These are phyloP conservation scores for Drosophila orena DNA, from an alignment of 1,140 invertebrate species.

Conservation along the genomic window DNA sequence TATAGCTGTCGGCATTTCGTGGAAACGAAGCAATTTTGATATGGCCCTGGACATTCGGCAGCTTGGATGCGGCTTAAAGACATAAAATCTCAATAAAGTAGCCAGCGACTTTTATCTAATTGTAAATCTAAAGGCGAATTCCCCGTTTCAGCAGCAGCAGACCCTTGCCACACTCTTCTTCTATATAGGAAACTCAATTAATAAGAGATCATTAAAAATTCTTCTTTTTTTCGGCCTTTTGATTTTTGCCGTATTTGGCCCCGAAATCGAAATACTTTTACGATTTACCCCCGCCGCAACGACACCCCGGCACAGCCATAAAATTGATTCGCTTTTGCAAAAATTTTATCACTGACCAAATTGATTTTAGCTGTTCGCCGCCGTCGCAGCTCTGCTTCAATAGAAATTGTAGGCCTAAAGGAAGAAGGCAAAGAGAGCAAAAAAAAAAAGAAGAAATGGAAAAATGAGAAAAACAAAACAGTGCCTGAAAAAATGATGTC, in stretches of 20 bases:
- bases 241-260: conserved; percentile 70
- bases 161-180: conserved; percentile 68
- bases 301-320: conserved; percentile 43
- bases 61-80: conserved; percentile 61
- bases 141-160: conserved; percentile 22
- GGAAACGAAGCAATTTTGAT: conserved; percentile 55
- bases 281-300: conserved; percentile 46
- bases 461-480: conserved; percentile 10
- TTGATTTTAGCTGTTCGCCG: conserved; percentile 62
- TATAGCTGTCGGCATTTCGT: conserved; percentile 73
- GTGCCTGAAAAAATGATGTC: conserved; percentile 24
- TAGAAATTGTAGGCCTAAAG: conserved; percentile 72
- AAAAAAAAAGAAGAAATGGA: conserved; percentile 21
- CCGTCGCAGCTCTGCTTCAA: conserved; percentile 26
- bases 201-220: conserved; percentile 77
- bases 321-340: conserved; percentile 64
- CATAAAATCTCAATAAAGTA: conserved; percentile 83
- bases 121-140: conserved; percentile 75
- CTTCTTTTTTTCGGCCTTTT: conserved; percentile 58
- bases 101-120: conserved; percentile 75
- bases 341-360: conserved; percentile 61
- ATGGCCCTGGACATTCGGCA: conserved; percentile 59
- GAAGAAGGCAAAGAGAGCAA: conserved; percentile 34
- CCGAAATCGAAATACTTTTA: conserved; percentile 74
- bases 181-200: conserved; percentile 72